phyloP scores from a whole-genome alignment of 53 echinoderm and acorn worm genomes.

The Holothuria scabra region DNA sequence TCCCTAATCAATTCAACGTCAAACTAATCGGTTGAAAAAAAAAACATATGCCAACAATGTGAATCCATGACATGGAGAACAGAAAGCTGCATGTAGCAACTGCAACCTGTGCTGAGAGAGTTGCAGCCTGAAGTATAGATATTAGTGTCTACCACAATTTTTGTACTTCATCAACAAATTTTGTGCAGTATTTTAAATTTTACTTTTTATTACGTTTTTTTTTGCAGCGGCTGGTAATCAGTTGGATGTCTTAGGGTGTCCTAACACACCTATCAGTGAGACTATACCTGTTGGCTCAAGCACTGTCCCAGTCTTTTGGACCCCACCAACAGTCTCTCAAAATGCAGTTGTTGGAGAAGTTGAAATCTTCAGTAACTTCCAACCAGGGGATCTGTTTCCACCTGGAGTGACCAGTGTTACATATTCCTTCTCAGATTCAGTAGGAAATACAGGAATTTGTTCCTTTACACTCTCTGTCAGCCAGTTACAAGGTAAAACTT shows the following conservation, averaged over 20 bases:
- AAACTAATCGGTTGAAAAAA: too few species aligned
- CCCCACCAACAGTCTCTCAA: slow-evolving; percentile 6
- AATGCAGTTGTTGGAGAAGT: slow-evolving; percentile 21
- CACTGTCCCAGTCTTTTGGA: slow-evolving; percentile 35
- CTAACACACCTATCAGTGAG: not conserved
- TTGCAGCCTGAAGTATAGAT: too few species aligned
- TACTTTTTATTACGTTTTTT: not conserved
- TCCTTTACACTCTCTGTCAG: slow-evolving; percentile 9
- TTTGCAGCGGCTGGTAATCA: slow-evolving; percentile 1
- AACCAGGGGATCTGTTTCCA: slow-evolving; percentile 38
- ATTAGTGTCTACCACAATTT: too few species aligned
- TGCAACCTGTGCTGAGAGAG: too few species aligned
- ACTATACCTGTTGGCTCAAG: slow-evolving; percentile 2
- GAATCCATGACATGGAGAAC: too few species aligned
- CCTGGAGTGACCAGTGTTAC: slow-evolving; percentile 16
- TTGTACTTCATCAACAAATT: too few species aligned
- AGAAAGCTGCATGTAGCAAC: too few species aligned
- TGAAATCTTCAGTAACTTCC: not conserved
- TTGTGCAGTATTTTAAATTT: too few species aligned
- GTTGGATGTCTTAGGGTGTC: slow-evolving; percentile 11
- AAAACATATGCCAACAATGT: too few species aligned
- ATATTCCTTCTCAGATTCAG: slow-evolving; percentile 24
- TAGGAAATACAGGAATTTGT: slow-evolving; percentile 11
- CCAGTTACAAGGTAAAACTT: not conserved
- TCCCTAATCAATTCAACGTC: too few species aligned